Conservation (phyloP, 2,113 vertebrate genomes). For the Leucoraja erinaceus region DNA sequence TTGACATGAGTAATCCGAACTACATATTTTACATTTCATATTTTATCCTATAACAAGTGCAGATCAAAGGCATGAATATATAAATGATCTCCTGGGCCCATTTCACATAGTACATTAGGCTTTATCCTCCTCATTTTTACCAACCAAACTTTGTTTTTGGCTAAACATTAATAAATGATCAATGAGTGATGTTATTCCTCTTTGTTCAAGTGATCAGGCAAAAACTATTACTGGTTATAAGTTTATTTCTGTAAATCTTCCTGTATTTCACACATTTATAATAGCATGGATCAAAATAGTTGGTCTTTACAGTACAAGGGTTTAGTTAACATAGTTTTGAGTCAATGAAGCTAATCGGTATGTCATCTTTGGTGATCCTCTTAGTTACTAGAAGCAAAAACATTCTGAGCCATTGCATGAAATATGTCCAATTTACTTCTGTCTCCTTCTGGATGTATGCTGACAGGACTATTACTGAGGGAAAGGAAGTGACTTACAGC, state of each 20-base stretch:
- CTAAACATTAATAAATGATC: not conserved
- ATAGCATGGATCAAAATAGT: not conserved
- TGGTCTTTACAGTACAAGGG: not conserved
- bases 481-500: constrained; percentile 8
- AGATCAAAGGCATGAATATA: not conserved
- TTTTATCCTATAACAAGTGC: not conserved
- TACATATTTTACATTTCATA: no score
- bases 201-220: not conserved
- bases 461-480: not conserved
- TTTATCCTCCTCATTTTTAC: not conserved
- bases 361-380: not conserved
- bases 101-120: not conserved
- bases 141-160: not conserved
- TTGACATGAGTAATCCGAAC: constrained; percentile 14
- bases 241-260: not conserved
- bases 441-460: not conserved
- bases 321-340: not conserved
- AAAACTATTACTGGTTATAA: not conserved
- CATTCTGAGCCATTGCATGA: not conserved
- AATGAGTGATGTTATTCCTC: not conserved
- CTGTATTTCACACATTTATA: not conserved
- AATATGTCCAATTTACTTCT: not conserved
- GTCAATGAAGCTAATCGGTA: not conserved
- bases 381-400: not conserved
- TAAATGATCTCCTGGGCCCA: not conserved